Evolutionary conservation across 1,140 invertebrate genomes (phyloP).

Genomic region (Anastrepha ludens): DNA sequence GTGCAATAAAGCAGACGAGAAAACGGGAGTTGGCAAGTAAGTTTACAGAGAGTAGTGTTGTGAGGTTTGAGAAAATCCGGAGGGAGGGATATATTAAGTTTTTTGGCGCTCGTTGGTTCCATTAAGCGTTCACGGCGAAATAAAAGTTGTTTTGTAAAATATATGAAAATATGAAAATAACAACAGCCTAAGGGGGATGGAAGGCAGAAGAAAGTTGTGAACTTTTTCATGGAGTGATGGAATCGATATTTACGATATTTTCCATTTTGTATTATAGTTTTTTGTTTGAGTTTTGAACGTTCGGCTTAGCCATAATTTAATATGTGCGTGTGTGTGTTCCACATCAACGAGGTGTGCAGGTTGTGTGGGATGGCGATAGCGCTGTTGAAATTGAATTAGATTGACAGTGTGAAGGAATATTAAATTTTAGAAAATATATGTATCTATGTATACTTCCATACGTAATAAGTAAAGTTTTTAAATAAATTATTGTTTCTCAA

Average conservation of each 20-base stretch:
- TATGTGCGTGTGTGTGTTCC: neutral
- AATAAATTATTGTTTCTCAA: neutral
- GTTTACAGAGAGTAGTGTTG: neutral
- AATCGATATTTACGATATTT: constrained; percentile 69
- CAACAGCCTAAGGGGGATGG: neutral
- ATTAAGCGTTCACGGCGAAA: constrained; percentile 41
- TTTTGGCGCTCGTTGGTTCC: constrained; percentile 34
- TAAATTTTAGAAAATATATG: neutral
- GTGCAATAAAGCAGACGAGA: neutral
- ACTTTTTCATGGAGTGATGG: constrained; percentile 67
- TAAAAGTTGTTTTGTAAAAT: constrained; percentile 61
- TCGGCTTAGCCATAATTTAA: constrained; percentile 35
- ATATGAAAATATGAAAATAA: constrained; percentile 39
- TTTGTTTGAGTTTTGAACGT: neutral
- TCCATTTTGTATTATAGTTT: neutral
- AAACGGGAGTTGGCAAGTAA: neutral
- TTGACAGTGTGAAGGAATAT: constrained; percentile 24
- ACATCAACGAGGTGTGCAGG: neutral
- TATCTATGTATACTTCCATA: no score
- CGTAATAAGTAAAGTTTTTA: no score
- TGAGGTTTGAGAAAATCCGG: neutral
- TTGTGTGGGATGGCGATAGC: neutral
- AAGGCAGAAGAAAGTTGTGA: neutral
- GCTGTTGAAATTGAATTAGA: neutral
- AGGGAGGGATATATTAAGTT: constrained; percentile 11